phyloP scores from a whole-genome alignment of 1,140 invertebrate genomes.

The Hestina assimilis region DNA sequence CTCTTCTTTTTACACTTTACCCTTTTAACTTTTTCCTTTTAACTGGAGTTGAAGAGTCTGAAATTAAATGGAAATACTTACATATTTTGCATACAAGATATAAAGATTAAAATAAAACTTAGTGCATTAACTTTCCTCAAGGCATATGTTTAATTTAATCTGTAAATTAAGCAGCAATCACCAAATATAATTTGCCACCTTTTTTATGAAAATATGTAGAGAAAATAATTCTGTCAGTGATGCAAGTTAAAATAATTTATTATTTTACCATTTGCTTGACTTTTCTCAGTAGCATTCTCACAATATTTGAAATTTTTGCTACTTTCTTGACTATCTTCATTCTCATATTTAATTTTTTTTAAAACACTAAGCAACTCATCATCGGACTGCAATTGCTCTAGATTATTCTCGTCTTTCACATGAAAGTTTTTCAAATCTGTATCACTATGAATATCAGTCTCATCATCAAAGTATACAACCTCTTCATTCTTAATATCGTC shows the following conservation, averaged over 20 bases:
- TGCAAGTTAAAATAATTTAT: too few species aligned
- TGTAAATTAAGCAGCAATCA: too few species aligned
- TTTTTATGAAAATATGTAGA: background rate
- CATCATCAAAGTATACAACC: background rate
- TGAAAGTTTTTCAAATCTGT: conserved; percentile 18
- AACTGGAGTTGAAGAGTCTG: background rate
- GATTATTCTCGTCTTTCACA: conserved; percentile 34
- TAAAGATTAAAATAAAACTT: background rate
- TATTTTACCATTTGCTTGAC: background rate
- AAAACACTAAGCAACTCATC: conserved; percentile 58
- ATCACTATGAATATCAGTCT: conserved; percentile 20
- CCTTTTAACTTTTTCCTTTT: conserved; percentile 35
- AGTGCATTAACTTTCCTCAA: too few species aligned
- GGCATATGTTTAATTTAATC: too few species aligned
- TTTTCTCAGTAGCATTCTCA: background rate
- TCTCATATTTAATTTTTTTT: conserved; percentile 55
- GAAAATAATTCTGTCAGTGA: too few species aligned
- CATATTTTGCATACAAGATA: too few species aligned
- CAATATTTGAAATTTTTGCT: conserved; percentile 29
- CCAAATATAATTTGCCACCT: too few species aligned
- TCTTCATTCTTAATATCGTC: conserved; percentile 28
- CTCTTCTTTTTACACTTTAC: conserved; percentile 17
- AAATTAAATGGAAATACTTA: conserved; percentile 3
- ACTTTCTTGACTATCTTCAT: conserved; percentile 42
- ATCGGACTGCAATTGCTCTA: conserved; percentile 39